Evolutionary conservation across 2,797 vertebrate genomes (phyloP).

Genomic region (Liparis tanakae): DNA sequence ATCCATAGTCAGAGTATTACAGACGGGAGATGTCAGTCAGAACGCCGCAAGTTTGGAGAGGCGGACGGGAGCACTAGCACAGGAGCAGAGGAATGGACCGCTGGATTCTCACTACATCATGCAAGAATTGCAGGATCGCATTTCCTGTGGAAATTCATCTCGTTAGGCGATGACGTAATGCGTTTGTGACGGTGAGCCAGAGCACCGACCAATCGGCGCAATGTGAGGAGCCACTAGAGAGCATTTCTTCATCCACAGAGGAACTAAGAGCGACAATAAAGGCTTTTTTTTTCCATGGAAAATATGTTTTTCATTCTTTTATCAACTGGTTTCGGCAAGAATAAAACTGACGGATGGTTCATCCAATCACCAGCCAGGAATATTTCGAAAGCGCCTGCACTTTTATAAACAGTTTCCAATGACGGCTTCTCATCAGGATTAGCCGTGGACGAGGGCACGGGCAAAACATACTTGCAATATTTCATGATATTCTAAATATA

Average conservation of each 20-base stretch:
- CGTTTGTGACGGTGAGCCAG: neutral
- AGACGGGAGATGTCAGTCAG: neutral
- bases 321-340: too few relatives aligned
- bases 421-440: too few relatives aligned
- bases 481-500: neutral
- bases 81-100: neutral
- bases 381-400: too few relatives aligned
- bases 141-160: neutral
- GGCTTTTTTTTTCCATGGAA: too few relatives aligned
- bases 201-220: neutral
- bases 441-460: too few relatives aligned
- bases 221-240: neutral
- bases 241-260: too few relatives aligned
- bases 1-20: neutral
- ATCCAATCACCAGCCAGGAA: too few relatives aligned
- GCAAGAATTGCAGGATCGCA: neutral
- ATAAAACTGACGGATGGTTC: too few relatives aligned
- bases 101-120: neutral
- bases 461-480: neutral
- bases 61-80: neutral
- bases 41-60: neutral
- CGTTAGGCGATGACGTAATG: neutral
- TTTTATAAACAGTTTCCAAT: too few relatives aligned
- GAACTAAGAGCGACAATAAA: too few relatives aligned
- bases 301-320: too few relatives aligned